phyloP scores from a whole-genome alignment of 1,140 invertebrate species.

The Tribolium madens region DNA sequence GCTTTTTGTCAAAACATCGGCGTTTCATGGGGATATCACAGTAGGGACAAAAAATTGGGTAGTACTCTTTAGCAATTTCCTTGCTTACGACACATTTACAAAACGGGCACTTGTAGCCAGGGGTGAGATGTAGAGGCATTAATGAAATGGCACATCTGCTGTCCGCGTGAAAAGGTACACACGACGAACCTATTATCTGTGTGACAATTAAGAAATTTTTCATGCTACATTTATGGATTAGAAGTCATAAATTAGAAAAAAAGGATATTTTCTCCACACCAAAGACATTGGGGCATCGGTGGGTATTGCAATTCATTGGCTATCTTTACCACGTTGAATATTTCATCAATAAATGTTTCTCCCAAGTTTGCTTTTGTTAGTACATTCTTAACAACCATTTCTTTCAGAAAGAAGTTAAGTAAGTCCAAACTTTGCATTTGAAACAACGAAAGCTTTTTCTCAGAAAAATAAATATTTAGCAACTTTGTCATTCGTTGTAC shows the following conservation, averaged over 20 bases:
- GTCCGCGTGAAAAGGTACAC: slow-evolving; percentile 58
- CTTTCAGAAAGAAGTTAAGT: slow-evolving; percentile 59
- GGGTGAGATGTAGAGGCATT: slow-evolving; percentile 56
- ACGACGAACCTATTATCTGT: slow-evolving; percentile 57
- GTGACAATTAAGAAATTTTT: slow-evolving; percentile 41
- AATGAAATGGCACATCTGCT: slow-evolving; percentile 58
- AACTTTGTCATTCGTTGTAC: slow-evolving; percentile 53
- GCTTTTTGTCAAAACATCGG: slow-evolving; percentile 40
- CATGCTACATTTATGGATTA: neutral
- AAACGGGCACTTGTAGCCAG: slow-evolving; percentile 57
- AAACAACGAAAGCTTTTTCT: slow-evolving; percentile 53
- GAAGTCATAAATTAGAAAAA: slow-evolving; percentile 39
- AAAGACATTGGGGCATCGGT: slow-evolving; percentile 53
- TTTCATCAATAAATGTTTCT: slow-evolving; percentile 54
- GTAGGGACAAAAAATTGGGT: slow-evolving; percentile 55
- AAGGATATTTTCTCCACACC: slow-evolving; percentile 62
- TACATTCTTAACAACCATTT: slow-evolving; percentile 55
- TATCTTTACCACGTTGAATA: slow-evolving; percentile 52
- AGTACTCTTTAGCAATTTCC: slow-evolving; percentile 53
- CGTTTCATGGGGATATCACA: slow-evolving; percentile 59
- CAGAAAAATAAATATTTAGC: slow-evolving; percentile 46
- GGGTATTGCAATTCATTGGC: slow-evolving; percentile 60
- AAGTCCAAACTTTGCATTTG: slow-evolving; percentile 57
- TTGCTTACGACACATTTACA: slow-evolving; percentile 57
- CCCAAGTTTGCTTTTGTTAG: slow-evolving; percentile 55